Evolutionary conservation across 2,113 vertebrate genomes (phyloP).

Genomic region (Callipepla squamata): DNA sequence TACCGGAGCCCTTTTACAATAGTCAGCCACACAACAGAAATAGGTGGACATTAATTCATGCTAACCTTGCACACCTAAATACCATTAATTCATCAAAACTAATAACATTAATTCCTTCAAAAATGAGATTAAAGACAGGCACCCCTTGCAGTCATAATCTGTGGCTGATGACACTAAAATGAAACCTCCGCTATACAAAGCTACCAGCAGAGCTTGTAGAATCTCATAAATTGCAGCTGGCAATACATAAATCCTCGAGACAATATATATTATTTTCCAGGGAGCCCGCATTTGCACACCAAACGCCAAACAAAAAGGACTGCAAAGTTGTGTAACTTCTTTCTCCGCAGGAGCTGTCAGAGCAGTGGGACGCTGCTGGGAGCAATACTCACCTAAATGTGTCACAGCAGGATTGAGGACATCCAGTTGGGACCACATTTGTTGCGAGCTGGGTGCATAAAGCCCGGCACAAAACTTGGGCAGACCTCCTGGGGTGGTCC

Average conservation of each 20-base stretch:
- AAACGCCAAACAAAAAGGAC: neutral
- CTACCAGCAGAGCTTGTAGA: constrained; percentile 58
- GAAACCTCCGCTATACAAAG: constrained; percentile 5
- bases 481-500: neutral
- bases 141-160: constrained; percentile 76
- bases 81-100: constrained; percentile 81
- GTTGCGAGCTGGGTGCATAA: neutral
- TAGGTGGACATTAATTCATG: constrained; percentile 74
- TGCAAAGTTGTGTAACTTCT: constrained; percentile 35
- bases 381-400: constrained; percentile 4
- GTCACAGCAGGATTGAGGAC: neutral
- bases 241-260: neutral
- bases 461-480: neutral
- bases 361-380: neutral
- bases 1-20: constrained; percentile 26
- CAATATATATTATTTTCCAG: constrained; percentile 55
- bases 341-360: constrained; percentile 19
- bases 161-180: constrained; percentile 69
- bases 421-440: rapidly evolving
- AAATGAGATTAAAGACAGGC: constrained; percentile 79
- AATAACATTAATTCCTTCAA: constrained; percentile 81
- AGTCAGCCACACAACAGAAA: constrained; percentile 64
- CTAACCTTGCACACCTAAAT: constrained; percentile 77
- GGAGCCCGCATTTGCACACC: neutral
- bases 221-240: constrained; percentile 40